Conservation (phyloP, 64 coral and sea anemone genomes). For the Astreopora myriophthalma region DNA sequence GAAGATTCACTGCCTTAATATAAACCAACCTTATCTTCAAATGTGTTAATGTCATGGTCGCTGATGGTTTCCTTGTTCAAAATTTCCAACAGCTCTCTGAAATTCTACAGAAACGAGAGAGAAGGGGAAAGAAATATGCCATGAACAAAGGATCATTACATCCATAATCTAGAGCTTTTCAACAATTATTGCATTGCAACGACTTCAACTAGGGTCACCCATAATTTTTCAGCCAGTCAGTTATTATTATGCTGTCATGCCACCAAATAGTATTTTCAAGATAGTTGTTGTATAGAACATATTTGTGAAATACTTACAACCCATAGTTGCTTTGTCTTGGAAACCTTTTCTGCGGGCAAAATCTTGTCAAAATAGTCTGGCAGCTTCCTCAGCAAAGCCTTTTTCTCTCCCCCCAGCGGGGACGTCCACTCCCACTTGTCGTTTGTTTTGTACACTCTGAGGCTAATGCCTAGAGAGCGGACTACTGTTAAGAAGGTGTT, state of each 20-base stretch:
- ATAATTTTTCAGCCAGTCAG: no score
- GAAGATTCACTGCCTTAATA: no score
- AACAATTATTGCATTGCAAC: no score
- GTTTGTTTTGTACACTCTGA: conserved; percentile 2
- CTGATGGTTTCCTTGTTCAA: background rate
- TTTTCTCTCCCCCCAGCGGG: conserved; percentile 30
- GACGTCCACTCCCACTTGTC: conserved; percentile 45
- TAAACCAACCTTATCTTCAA: background rate
- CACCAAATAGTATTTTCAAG: no score
- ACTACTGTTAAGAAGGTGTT: background rate
- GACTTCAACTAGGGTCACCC: no score
- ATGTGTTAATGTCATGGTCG: background rate
- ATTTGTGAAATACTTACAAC: conserved; percentile 5
- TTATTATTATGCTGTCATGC: no score
- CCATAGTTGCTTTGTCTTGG: conserved; percentile 29
- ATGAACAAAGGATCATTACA: no score
- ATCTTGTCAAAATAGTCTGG: conserved; percentile 45
- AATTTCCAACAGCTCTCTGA: background rate
- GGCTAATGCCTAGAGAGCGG: background rate
- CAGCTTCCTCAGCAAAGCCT: conserved; percentile 1
- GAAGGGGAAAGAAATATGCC: background rate
- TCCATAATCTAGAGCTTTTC: no score
- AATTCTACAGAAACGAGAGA: conserved; percentile 10
- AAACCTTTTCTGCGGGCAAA: background rate
- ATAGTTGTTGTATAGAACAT: no score